Evolutionary conservation across 2,888 invertebrate genomes (phyloP), one percentile per base, ranked within the genome.

Genomic region (Stramonita haemastoma): DNA sequence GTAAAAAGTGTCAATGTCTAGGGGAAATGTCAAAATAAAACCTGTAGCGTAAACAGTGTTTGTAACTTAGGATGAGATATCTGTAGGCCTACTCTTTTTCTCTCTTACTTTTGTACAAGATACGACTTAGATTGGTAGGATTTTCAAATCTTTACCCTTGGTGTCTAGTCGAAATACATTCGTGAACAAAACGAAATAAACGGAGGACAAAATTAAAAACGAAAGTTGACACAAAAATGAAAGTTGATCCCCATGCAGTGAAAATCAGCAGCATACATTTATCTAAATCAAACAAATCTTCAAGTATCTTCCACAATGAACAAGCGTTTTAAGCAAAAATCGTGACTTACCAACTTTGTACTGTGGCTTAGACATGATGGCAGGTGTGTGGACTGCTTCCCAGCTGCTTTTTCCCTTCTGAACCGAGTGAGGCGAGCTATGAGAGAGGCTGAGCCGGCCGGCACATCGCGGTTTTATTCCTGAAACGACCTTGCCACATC

Each of bases 311-410:
- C 22, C 34, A 79, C 19, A 17, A 13, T 8, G 11, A 13, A 85
- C 5, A n/a, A 29, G 77, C 77, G n/a, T 29, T 29, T 6, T 6
- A 60, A 57, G 46, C 15, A 56, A 0, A 57, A 56, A n/a, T 46
- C 15, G 13, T 0, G 15, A 89, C 90, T 81, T 90, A 90, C 90
- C 90, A 81, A 90, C 90, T 90, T 90, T 90, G 77, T 90, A 90
- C 22, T 83, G 29, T 88, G 90, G 89, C 66, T 90, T 90, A 26
- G 90, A 90, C 90, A 90, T 90, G 56, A 13, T 89, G 87, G 46
- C 22, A 34, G 73, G 4, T 34, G 22, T 34, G 70, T 85, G 1
- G 26, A 70, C 19, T 19, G 15, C 13, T 86, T 57, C 34, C 34
- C 34, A 32, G 34, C 32, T 73, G 73, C 66, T 73, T 84, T 84